Evolutionary conservation across 2,888 invertebrate species (phyloP), one percentile per base, ranked within the genome.

Genomic region (Creontiades dilutus): DNA sequence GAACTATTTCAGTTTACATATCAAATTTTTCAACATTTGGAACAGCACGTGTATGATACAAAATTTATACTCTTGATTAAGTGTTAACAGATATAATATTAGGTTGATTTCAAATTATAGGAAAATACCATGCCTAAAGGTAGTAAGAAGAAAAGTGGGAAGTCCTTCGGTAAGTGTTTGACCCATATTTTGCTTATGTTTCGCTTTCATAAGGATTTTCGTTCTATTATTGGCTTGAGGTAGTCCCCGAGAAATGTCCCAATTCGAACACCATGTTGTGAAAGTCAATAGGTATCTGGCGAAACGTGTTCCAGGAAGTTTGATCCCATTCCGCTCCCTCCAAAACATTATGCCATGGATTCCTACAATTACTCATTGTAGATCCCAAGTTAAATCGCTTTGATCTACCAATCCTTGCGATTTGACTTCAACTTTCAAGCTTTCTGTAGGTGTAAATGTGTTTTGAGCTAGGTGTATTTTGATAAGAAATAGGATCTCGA

Each of bases 11-110:
- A 87, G 87, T 92, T 91, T 91, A 90, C 90, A 92, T 89, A 91
- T 90, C 80, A 90, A 91, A 95, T 95, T 95, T 94, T 94, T 94
- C 94, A 95, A 95, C 95, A 95, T 95, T 95, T 95, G 95, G 94
- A 95, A 94, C 94, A 95, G 95, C 95, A 95, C 95, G 94, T 95
- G 94, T 94, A 95, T 95, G 95, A 94, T 94, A 93, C 96, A 96
- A 95, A 95, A 95, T 96, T 95, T 95, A 94, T 96, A 96, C 93
- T 96, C 96, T 96, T 96, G 96, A 96, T 96, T 95, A 94, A 95
- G 95, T 95, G 94, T 94, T 94, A 93, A 94, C 93, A 19, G 23
- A 68, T 4, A 2, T 19, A 94, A 94, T 93, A 93, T 27, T 89
- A 89, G 90, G 78, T 85, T 89, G 90, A 86, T 90, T 89, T 82